Evolutionary conservation across 1,140 invertebrate genomes (phyloP).

Genomic region (Drosophila sulfurigaster): DNA sequence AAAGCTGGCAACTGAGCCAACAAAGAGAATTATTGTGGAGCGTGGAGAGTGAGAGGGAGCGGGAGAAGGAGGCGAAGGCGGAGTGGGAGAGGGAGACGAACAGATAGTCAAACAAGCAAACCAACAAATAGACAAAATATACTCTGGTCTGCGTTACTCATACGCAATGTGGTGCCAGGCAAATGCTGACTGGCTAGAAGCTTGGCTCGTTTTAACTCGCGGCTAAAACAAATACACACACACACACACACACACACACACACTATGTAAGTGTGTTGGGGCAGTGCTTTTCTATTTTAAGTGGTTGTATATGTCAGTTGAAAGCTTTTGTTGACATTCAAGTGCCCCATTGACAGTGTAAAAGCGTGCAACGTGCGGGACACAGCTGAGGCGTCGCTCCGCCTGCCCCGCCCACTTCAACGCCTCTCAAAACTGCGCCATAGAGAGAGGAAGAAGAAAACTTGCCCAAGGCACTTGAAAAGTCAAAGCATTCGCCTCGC

Average conservation of each 20-base stretch:
- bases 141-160: conserved; percentile 38
- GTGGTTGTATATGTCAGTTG: conserved; percentile 81
- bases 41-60: background rate
- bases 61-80: too few relatives aligned
- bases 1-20: conserved; percentile 51
- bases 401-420: background rate
- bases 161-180: conserved; percentile 49
- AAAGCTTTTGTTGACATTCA: conserved; percentile 82
- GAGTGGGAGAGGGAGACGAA: background rate
- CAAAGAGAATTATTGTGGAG: conserved; percentile 74
- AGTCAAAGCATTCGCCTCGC: conserved; percentile 43
- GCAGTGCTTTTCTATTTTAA: conserved; percentile 74
- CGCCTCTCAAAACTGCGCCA: background rate
- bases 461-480: background rate
- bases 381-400: background rate
- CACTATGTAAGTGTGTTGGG: conserved; percentile 39
- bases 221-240: conserved; percentile 65
- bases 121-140: conserved; percentile 35
- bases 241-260: conserved; percentile 51
- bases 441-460: background rate
- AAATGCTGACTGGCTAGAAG: background rate
- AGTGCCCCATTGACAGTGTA: conserved; percentile 80
- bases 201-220: conserved; percentile 68
- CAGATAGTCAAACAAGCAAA: conserved; percentile 37
- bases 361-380: conserved; percentile 54